A percentile compares a stretch with the other conserved stretches of the same genome.
These are phyloP conservation scores for Pleuronectes platessa DNA, from an alignment of 2,113 vertebrate genomes.

Conservation along the genomic window DNA sequence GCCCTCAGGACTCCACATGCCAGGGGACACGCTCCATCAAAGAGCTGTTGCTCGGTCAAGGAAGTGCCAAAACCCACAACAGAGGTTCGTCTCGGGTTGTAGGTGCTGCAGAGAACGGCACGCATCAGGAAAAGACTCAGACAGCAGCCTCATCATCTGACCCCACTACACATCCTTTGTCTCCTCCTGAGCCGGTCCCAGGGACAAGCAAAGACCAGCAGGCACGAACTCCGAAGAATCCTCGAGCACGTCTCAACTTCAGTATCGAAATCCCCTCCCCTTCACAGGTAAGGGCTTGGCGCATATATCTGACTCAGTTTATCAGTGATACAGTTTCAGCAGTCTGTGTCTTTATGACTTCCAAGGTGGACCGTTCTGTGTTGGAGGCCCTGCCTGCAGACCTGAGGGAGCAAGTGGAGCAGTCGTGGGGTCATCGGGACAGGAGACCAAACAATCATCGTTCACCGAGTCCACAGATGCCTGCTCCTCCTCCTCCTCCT, in stretches of 20 bases:
- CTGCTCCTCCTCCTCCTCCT: slow-evolving; percentile 72
- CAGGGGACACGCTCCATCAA: slow-evolving; percentile 84
- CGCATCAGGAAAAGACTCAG: slow-evolving; percentile 77
- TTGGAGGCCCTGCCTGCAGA: slow-evolving; percentile 92
- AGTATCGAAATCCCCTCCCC: slow-evolving; percentile 95
- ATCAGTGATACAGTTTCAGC: not conserved
- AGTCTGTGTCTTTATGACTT: slow-evolving; percentile 20
- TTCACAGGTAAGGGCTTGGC: slow-evolving; percentile 88
- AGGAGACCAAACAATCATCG: slow-evolving; percentile 39
- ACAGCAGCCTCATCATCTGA: slow-evolving; percentile 66
- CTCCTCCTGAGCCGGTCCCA: slow-evolving; percentile 77
- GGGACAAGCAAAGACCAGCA: slow-evolving; percentile 80
- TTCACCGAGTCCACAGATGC: slow-evolving; percentile 29
- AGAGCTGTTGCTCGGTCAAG: slow-evolving; percentile 87
- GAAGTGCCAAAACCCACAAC: slow-evolving; percentile 20
- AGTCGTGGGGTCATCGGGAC: slow-evolving; percentile 83
- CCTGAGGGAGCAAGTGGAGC: slow-evolving; percentile 92
- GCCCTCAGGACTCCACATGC: slow-evolving; percentile 56
- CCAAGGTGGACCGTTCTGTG: slow-evolving; percentile 92
- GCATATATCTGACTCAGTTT: not conserved
- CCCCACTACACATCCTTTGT: slow-evolving; percentile 61
- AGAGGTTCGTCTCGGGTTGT: slow-evolving; percentile 46
- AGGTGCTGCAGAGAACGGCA: slow-evolving; percentile 75
- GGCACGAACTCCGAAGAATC: slow-evolving; percentile 79
- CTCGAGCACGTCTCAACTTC: slow-evolving; percentile 86